Percentiles rank a stretch among this genome's conserved stretches.
Conservation (phyloP, 2,888 invertebrate genomes). For the Stegophylla sp. region DNA sequence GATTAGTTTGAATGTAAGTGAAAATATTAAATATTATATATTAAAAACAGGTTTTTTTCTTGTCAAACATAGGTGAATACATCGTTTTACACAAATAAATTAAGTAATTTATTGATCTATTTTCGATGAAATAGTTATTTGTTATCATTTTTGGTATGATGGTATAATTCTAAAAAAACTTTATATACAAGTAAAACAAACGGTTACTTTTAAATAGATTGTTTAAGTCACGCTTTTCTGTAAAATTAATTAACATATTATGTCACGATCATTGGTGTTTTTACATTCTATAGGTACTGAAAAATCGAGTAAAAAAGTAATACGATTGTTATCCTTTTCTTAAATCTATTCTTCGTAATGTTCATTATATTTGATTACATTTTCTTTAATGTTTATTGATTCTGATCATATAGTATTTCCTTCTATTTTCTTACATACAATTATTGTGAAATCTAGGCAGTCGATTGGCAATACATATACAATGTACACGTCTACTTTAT, state of each 20-base stretch:
- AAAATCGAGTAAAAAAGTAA: too few relatives aligned
- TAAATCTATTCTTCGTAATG: too few relatives aligned
- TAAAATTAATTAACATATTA: not conserved
- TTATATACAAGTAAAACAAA: not conserved
- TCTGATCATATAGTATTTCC: not conserved
- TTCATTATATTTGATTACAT: too few relatives aligned
- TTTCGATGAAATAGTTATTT: not conserved
- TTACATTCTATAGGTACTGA: too few relatives aligned
- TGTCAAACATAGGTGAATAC: slow-evolving; percentile 14
- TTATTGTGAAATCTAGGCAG: slow-evolving; percentile 1
- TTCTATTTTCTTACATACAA: not conserved
- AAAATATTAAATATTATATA: slow-evolving; percentile 28
- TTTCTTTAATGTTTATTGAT: too few relatives aligned
- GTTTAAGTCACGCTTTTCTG: slow-evolving; percentile 5
- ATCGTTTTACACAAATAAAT: slow-evolving; percentile 21
- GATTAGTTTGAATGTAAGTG: slow-evolving; percentile 20
- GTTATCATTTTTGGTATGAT: not conserved
- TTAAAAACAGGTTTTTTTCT: slow-evolving; percentile 39
- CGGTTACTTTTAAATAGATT: not conserved
- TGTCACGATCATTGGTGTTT: too few relatives aligned
- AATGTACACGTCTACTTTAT: slow-evolving; percentile 25
- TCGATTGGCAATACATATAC: slow-evolving; percentile 8
- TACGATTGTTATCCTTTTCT: too few relatives aligned
- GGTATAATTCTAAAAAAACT: not conserved
- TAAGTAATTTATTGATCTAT: slow-evolving; percentile 11